Conservation (phyloP, 2,888 invertebrate species). For the Villa cingulata region DNA sequence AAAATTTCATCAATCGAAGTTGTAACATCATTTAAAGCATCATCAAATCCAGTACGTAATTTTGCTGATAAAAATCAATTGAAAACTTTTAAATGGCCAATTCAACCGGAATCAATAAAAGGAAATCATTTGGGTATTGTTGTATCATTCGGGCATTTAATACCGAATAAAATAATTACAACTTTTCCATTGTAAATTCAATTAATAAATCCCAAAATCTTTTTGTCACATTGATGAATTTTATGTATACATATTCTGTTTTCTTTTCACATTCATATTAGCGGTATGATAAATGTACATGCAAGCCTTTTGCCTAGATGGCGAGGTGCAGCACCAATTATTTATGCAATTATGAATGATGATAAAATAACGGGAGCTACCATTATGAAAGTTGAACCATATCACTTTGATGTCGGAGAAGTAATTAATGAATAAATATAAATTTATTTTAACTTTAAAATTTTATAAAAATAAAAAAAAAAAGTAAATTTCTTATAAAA, state of each 20-base stretch:
- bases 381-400: constrained; percentile 73
- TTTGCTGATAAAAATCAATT: constrained; percentile 46
- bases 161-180: constrained; percentile 59
- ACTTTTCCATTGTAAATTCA: constrained; percentile 66
- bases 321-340: constrained; percentile 87
- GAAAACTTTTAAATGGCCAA: constrained; percentile 55
- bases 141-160: constrained; percentile 86
- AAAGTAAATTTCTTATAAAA: constrained; percentile 15
- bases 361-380: constrained; percentile 71
- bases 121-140: constrained; percentile 75
- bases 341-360: constrained; percentile 70
- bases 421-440: constrained; percentile 19
- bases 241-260: not conserved
- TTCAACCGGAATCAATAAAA: constrained; percentile 29
- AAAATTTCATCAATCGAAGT: constrained; percentile 41
- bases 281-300: constrained; percentile 89
- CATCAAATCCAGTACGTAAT: constrained; percentile 48
- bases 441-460: not conserved
- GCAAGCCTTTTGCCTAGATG: constrained; percentile 82
- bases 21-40: constrained; percentile 52
- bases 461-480: not conserved
- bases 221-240: not conserved
- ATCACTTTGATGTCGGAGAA: constrained; percentile 66
- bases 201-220: too few species aligned
- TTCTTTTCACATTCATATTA: constrained; percentile 28